Base-by-base conservation (phyloP, 2,888 invertebrate genomes). In the Leucophenga montana region DNA sequence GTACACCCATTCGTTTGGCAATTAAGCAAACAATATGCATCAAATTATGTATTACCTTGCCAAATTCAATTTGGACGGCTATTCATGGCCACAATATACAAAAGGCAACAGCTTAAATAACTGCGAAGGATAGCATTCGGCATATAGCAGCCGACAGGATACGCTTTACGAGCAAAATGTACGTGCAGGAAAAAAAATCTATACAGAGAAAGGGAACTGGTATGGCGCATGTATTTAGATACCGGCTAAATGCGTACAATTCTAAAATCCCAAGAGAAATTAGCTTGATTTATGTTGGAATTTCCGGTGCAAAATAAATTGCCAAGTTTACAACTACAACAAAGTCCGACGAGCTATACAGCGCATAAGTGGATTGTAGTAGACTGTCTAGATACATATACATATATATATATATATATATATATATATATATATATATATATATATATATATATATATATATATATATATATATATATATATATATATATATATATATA, bases 251-350 rank as follows among this genome's bases (percentile, higher is more conserved):
- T 77, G 78, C 78, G 80, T 48, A 64, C 62, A 64, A 64, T 77
- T 83, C 75, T 77, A 83, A 83, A 82, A 82, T 82, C 82, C 82
- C 82, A 54, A 71, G 82, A 82, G 83, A 83, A 82, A 82, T 82
- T 82, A 82, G 83, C 83, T 82, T 82, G 82, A 82, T 82, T 82
- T 82, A 82, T 82, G 82, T 80, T 83, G 80, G 62, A 80, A 82
- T 83, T 83, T 82, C 83, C 82, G 82, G 83, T 82, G 82, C 77
- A 82, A 64, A 82, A 82, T 82, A 83, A 83, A 82, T 82, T 83
- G 80, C 82, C 83, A 82, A 82, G 83, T 83, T 82, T 83, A 83
- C 80, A 74, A 74, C 68, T 20, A 75, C 77, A 78, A 70, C 71
- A 50, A 31, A 22, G n/a, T 6, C 20, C 48, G 48, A 39, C 27